Evolutionary conservation across 1,140 invertebrate genomes (phyloP).

Genomic region (Heliconius hermathena): DNA sequence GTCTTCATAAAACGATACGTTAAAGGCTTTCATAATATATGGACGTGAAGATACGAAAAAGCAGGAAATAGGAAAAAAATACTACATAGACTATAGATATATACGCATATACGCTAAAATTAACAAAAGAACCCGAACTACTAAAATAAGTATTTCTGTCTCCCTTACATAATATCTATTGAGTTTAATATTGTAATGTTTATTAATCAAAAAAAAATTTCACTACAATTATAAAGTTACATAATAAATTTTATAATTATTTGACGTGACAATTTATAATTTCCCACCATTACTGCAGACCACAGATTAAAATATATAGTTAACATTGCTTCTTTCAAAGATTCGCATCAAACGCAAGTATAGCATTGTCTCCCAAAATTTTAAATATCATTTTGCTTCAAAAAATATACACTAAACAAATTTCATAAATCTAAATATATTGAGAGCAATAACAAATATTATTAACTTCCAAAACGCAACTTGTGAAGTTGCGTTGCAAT

Average conservation of each 20-base stretch:
- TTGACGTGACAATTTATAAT: too few species aligned
- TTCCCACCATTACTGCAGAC: neutral
- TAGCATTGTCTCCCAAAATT: neutral
- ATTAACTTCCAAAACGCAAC: neutral
- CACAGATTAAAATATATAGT: neutral
- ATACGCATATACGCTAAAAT: too few species aligned
- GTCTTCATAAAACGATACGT: neutral
- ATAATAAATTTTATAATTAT: too few species aligned
- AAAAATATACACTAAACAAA: neutral
- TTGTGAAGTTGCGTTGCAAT: neutral
- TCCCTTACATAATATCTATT: neutral
- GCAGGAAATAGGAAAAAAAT: neutral
- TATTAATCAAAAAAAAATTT: too few species aligned
- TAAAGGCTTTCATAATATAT: neutral
- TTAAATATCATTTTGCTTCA: neutral
- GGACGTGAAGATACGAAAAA: neutral
- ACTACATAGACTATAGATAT: neutral
- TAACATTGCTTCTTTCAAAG: neutral
- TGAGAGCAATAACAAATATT: neutral
- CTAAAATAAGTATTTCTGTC: neutral
- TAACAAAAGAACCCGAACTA: neutral
- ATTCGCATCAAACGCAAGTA: neutral
- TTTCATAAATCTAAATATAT: neutral
- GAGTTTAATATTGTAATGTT: too few species aligned
- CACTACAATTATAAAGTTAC: too few species aligned